These are phyloP conservation scores for Atractosteus spatula DNA, from an alignment of 2,113 vertebrate genomes.

Conservation along the genomic window DNA sequence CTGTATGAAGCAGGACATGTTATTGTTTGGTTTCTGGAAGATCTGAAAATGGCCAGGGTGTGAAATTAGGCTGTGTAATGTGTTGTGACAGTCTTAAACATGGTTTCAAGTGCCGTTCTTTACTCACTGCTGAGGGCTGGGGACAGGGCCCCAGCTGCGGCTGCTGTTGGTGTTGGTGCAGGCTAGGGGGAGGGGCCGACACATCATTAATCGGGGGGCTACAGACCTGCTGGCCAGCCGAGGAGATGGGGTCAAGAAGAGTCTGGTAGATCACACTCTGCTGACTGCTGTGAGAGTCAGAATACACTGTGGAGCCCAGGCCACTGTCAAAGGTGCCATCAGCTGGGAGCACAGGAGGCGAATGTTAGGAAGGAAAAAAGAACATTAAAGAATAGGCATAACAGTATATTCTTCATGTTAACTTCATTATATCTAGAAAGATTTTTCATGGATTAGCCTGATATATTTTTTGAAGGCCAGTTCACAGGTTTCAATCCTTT, in stretches of 20 bases:
- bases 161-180: constrained; percentile 46
- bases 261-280: constrained; percentile 79
- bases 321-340: constrained; percentile 83
- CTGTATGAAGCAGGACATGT: too few species aligned
- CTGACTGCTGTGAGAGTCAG: constrained; percentile 81
- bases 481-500: too few species aligned
- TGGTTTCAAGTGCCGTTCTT: background rate
- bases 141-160: constrained; percentile 64
- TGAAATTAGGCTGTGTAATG: background rate
- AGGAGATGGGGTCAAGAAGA: constrained; percentile 62
- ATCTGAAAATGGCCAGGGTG: background rate
- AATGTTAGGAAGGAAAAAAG: constrained; percentile 21
- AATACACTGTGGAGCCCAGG: constrained; percentile 73
- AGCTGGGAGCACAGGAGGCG: constrained; percentile 55
- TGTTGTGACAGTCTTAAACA: background rate
- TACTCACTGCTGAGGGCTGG: constrained; percentile 76
- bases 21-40: background rate
- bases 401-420: too few species aligned
- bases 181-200: constrained; percentile 45
- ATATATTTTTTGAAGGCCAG: too few species aligned
- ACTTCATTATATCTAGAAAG: too few species aligned
- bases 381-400: constrained; percentile 14
- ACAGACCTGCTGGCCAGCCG: constrained; percentile 65
- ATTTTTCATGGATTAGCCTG: too few species aligned
- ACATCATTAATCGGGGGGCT: constrained; percentile 66